These are phyloP conservation scores for Cepaea nemoralis DNA, from an alignment of 1,140 invertebrate species.

Conservation along the genomic window DNA sequence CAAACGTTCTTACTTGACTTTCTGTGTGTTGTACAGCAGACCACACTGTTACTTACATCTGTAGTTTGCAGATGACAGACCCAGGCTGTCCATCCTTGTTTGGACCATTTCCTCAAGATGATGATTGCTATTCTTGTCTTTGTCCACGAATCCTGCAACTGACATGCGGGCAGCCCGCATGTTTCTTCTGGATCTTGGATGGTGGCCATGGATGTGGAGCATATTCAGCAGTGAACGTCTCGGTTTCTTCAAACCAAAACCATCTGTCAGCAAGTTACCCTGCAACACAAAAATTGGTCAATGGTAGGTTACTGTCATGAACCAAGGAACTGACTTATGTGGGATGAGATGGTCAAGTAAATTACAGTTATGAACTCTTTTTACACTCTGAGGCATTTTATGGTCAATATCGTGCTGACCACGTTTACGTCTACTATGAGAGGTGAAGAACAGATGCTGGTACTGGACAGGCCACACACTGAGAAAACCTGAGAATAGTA, in stretches of 20 bases:
- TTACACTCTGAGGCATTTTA: too few relatives aligned
- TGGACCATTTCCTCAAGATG: constrained; percentile 57
- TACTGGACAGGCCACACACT: too few relatives aligned
- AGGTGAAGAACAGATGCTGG: too few relatives aligned
- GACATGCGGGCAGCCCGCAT: constrained; percentile 13
- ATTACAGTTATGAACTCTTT: too few relatives aligned
- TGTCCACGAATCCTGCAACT: constrained; percentile 32
- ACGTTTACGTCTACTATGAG: too few relatives aligned
- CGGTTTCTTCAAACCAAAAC: background rate
- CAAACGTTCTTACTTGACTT: too few relatives aligned
- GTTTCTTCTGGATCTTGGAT: background rate
- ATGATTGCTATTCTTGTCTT: constrained; percentile 49
- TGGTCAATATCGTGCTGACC: too few relatives aligned
- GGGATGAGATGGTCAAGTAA: too few relatives aligned
- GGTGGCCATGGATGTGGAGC: background rate
- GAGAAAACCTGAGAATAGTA: too few relatives aligned
- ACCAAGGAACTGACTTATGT: too few relatives aligned
- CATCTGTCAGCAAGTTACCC: background rate
- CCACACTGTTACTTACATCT: constrained; percentile 46
- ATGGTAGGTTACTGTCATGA: too few relatives aligned
- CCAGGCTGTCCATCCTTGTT: constrained; percentile 57
- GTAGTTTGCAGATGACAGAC: constrained; percentile 48
- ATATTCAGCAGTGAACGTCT: background rate
- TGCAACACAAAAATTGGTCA: background rate
- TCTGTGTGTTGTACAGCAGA: too few relatives aligned